These are phyloP conservation scores for Ceyx melanurus DNA, from an alignment of 2,113 vertebrate genomes.

Conservation along the genomic window DNA sequence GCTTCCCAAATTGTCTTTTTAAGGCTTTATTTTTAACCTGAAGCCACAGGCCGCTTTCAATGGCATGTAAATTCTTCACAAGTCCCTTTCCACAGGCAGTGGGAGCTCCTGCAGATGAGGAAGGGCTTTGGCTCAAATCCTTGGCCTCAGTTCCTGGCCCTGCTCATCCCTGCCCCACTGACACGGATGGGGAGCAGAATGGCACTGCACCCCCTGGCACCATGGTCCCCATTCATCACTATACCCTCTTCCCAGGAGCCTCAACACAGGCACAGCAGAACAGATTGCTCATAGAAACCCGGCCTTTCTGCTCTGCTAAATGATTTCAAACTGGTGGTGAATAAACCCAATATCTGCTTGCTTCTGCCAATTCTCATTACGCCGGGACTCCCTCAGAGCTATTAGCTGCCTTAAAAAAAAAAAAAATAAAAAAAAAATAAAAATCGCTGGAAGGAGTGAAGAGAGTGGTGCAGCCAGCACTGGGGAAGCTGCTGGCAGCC, in stretches of 20 bases:
- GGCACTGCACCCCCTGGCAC: too few species aligned
- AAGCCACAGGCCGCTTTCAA: not conserved
- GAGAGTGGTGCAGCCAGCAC: not conserved
- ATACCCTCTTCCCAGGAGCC: too few species aligned
- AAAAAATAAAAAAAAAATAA: not conserved
- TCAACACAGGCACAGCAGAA: too few species aligned
- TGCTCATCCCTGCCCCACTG: too few species aligned
- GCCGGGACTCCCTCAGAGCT: slow-evolving; percentile 24
- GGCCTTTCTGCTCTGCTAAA: not conserved
- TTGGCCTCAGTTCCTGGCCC: too few species aligned
- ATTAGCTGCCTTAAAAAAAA: not conserved
- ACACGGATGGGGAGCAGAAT: too few species aligned
- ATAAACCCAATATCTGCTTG: not conserved
- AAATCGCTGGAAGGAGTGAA: not conserved
- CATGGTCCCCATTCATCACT: too few species aligned
- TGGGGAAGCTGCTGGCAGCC: slow-evolving; percentile 21
- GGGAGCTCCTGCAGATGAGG: too few species aligned
- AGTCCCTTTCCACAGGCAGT: too few species aligned
- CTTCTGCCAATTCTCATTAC: slow-evolving; percentile 25
- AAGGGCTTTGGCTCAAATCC: too few species aligned
- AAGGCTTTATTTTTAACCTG: not conserved
- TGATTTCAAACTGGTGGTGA: slow-evolving; percentile 10
- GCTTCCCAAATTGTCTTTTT: not conserved
- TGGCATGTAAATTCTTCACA: not conserved
- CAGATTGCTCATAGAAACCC: too few species aligned